These are phyloP conservation scores for Electrona antarctica DNA, from an alignment of 2,113 vertebrate species.

Conservation along the genomic window DNA sequence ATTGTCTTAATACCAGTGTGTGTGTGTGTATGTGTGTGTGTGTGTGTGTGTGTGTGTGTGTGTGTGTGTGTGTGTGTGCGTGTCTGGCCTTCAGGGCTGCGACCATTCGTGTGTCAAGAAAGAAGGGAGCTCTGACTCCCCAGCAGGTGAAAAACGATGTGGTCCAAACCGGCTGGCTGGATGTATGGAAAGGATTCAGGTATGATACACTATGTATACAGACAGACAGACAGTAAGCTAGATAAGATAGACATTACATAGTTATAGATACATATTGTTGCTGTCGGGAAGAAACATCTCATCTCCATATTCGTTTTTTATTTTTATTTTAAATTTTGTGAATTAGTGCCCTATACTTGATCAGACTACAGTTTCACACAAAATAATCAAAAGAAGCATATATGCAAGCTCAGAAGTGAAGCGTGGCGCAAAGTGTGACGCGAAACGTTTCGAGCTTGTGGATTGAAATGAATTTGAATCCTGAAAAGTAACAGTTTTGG, in stretches of 20 bases:
- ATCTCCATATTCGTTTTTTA: too few relatives aligned
- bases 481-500: too few relatives aligned
- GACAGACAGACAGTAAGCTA: neutral
- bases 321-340: too few relatives aligned
- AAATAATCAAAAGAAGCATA: too few relatives aligned
- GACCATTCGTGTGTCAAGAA: conserved; percentile 78
- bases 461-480: too few relatives aligned
- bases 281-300: too few relatives aligned
- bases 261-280: neutral
- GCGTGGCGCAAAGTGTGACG: too few relatives aligned
- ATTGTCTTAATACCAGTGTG: neutral
- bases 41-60: neutral
- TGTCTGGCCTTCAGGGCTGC: conserved; percentile 61
- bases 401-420: too few relatives aligned
- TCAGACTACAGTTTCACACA: too few relatives aligned
- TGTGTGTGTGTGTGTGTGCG: neutral
- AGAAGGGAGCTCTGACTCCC: conserved; percentile 30
- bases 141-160: conserved; percentile 52
- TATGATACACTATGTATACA: conserved; percentile 25
- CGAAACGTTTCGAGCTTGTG: too few relatives aligned
- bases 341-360: too few relatives aligned
- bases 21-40: neutral
- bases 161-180: conserved; percentile 76
- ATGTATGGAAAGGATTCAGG: conserved; percentile 81
- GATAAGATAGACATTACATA: neutral